Evolutionary conservation across 2,113 vertebrate genomes (phyloP).

Genomic region (Notechis scutatus): DNA sequence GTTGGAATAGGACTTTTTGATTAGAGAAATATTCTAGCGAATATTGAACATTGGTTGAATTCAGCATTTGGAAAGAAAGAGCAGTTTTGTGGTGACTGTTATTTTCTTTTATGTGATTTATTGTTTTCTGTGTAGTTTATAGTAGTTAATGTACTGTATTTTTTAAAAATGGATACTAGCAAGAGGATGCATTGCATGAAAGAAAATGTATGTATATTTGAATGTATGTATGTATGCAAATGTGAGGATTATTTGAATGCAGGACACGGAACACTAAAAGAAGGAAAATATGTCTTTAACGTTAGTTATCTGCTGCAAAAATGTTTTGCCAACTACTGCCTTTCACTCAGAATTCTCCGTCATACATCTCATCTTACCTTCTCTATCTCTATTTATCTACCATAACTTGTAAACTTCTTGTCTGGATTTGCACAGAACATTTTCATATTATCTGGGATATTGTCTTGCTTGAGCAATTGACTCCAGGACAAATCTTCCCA

Average conservation of each 20-base stretch:
- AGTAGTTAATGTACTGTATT: background rate
- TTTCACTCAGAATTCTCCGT: background rate
- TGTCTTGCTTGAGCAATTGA: background rate
- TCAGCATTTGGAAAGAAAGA: background rate
- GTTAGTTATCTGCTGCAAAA: background rate
- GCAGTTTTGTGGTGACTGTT: background rate
- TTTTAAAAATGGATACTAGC: background rate
- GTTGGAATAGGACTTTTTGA: background rate
- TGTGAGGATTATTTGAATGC: background rate
- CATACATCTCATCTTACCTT: background rate
- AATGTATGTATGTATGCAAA: background rate
- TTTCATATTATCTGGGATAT: background rate
- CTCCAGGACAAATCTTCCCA: background rate
- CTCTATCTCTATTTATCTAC: background rate
- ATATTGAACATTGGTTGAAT: background rate
- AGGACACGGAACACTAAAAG: background rate
- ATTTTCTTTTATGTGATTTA: background rate
- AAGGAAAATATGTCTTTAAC: background rate
- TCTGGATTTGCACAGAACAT: background rate
- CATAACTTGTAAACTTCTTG: background rate
- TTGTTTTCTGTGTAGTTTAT: background rate
- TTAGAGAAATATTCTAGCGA: background rate
- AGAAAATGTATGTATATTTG: background rate
- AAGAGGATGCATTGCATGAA: background rate
- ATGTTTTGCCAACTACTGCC: background rate